Percentiles rank a stretch among this genome's conserved stretches.
Conservation (phyloP, 2,888 invertebrate genomes). For the Noctua pronuba region DNA sequence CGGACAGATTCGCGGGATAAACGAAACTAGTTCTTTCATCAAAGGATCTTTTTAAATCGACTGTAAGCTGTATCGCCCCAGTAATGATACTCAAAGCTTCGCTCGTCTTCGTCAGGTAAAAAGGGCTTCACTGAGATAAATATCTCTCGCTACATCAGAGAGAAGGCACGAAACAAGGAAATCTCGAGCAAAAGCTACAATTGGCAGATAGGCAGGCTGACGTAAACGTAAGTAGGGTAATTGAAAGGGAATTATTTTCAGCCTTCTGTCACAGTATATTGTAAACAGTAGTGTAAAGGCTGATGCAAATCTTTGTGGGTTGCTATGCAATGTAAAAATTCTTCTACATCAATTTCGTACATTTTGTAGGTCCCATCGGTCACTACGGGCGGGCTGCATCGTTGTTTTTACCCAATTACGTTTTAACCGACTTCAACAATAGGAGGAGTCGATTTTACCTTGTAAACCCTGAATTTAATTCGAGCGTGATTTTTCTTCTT, state of each 20-base stretch:
- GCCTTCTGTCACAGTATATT: conserved; percentile 40
- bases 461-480: too few relatives aligned
- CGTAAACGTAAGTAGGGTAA: conserved; percentile 70
- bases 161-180: conserved; percentile 62
- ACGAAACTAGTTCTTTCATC: conserved; percentile 23
- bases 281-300: conserved; percentile 25
- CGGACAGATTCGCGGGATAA: background rate
- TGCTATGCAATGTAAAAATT: background rate
- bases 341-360: background rate
- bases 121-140: conserved; percentile 50
- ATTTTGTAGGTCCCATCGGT: background rate
- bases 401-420: too few relatives aligned
- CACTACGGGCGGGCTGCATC: background rate
- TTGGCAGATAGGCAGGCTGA: conserved; percentile 66
- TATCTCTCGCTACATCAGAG: conserved; percentile 58
- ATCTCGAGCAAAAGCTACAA: conserved; percentile 66
- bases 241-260: conserved; percentile 74
- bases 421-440: too few relatives aligned
- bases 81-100: conserved; percentile 34
- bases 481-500: too few relatives aligned
- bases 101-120: conserved; percentile 53
- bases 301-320: background rate
- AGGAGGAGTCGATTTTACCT: too few relatives aligned
- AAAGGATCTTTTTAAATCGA: conserved; percentile 31
- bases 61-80: conserved; percentile 14